Evolutionary conservation across 2,888 invertebrate species (phyloP).

Genomic region (Pteria penguin): DNA sequence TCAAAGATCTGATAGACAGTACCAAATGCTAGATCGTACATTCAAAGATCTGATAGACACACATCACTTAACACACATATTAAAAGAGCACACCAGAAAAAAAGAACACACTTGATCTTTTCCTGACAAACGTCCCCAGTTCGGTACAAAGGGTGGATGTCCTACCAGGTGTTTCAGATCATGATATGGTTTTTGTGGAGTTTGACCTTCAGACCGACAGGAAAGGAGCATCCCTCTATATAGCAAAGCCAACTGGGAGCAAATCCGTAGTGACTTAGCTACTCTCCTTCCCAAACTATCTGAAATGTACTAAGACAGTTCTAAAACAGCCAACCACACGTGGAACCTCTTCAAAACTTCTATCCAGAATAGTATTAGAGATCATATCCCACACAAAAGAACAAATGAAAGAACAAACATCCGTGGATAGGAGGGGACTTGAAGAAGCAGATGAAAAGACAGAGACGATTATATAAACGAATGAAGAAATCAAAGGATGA

Average conservation of each 20-base stretch:
- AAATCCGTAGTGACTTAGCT: conserved; percentile 6
- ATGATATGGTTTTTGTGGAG: conserved; percentile 33
- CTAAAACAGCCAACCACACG: not conserved
- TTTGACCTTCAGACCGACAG: conserved; percentile 8
- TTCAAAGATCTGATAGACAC: not conserved
- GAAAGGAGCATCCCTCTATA: conserved; percentile 31
- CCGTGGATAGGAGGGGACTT: conserved; percentile 24
- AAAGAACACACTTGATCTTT: not conserved
- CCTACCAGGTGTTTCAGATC: not conserved
- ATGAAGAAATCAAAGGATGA: conserved; percentile 1
- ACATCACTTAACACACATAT: not conserved
- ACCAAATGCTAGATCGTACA: not conserved
- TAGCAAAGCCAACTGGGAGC: conserved; percentile 33
- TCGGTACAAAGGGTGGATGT: not conserved
- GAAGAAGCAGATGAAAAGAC: not conserved
- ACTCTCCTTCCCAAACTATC: not conserved
- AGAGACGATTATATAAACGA: not conserved
- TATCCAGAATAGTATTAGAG: not conserved
- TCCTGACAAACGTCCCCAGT: not conserved
- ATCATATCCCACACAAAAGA: conserved; percentile 26
- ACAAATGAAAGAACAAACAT: conserved; percentile 11
- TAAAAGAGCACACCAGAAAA: not conserved
- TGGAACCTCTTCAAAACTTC: conserved; percentile 15
- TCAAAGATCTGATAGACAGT: no score
- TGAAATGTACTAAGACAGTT: not conserved